A percentile compares a stretch with the other conserved stretches of the same genome.
Evolutionary conservation across 2,888 invertebrate genomes (phyloP).

Genomic region (Sminthurinus aureus): DNA sequence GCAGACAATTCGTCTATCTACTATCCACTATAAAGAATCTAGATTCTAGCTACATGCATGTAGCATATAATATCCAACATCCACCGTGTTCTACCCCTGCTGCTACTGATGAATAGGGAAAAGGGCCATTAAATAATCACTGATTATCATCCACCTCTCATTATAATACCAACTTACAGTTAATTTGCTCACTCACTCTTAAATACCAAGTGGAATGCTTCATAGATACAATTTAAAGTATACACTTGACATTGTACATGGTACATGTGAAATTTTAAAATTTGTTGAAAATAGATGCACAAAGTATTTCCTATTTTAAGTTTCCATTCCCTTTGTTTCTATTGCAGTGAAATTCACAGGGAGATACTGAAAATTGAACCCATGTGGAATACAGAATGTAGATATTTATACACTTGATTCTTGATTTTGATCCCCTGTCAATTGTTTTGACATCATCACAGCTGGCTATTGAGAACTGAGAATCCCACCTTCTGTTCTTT

Average conservation of each 20-base stretch:
- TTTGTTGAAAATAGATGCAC: too few relatives aligned
- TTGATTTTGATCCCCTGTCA: slow-evolving; percentile 28
- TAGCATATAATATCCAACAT: too few relatives aligned
- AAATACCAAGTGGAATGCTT: background rate
- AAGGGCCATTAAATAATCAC: background rate
- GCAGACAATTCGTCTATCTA: too few relatives aligned
- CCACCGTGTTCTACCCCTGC: too few relatives aligned
- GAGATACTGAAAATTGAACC: too few relatives aligned
- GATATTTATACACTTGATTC: background rate
- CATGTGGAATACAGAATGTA: background rate
- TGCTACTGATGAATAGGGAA: background rate
- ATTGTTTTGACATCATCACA: slow-evolving; percentile 30
- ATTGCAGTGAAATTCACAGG: too few relatives aligned
- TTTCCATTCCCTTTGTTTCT: too few relatives aligned
- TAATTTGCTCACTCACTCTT: background rate
- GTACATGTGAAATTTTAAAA: too few relatives aligned
- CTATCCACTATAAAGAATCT: background rate
- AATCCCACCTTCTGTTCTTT: too few relatives aligned
- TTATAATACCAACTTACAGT: background rate
- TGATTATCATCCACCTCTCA: background rate
- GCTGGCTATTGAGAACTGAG: background rate
- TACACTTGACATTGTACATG: too few relatives aligned
- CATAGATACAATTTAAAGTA: too few relatives aligned
- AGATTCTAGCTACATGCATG: background rate
- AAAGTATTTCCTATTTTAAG: too few relatives aligned